phyloP scores from a whole-genome alignment of 2,888 invertebrate species.

The Steinernema scapterisci region DNA sequence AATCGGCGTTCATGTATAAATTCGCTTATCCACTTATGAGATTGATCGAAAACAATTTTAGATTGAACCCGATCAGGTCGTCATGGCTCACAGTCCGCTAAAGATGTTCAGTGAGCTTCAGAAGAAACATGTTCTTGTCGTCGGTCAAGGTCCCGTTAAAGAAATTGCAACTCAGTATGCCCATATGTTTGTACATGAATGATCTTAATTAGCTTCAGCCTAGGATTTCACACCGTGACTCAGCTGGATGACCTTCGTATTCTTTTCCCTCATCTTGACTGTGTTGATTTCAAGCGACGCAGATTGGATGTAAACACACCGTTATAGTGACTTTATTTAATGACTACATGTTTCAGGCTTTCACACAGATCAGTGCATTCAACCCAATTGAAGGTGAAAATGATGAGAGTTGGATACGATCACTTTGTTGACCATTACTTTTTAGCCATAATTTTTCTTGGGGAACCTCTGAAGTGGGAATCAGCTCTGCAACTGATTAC shows the following conservation, averaged over 20 bases:
- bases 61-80: slow-evolving; percentile 74
- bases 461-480: slow-evolving; percentile 77
- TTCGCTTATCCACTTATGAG: too few relatives aligned
- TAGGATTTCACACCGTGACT: slow-evolving; percentile 74
- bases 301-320: slow-evolving; percentile 36
- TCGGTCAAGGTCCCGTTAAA: slow-evolving; percentile 73
- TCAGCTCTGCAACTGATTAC: slow-evolving; percentile 74
- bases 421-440: background rate
- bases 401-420: background rate
- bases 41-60: slow-evolving; percentile 51
- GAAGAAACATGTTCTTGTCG: slow-evolving; percentile 74
- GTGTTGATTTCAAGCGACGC: slow-evolving; percentile 71
- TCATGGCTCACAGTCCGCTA: slow-evolving; percentile 76
- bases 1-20: slow-evolving; percentile 72
- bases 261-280: slow-evolving; percentile 74
- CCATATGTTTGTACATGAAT: background rate
- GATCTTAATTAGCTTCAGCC: slow-evolving; percentile 46
- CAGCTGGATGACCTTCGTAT: slow-evolving; percentile 73
- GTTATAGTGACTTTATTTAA: background rate
- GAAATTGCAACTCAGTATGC: slow-evolving; percentile 71
- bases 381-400: slow-evolving; percentile 45
- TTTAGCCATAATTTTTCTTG: slow-evolving; percentile 74
- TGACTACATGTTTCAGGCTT: slow-evolving; percentile 10
- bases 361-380: slow-evolving; percentile 36
- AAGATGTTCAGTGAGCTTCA: slow-evolving; percentile 74